phyloP scores from a whole-genome alignment of 2,888 invertebrate species.

The Bellardia pandia region DNA sequence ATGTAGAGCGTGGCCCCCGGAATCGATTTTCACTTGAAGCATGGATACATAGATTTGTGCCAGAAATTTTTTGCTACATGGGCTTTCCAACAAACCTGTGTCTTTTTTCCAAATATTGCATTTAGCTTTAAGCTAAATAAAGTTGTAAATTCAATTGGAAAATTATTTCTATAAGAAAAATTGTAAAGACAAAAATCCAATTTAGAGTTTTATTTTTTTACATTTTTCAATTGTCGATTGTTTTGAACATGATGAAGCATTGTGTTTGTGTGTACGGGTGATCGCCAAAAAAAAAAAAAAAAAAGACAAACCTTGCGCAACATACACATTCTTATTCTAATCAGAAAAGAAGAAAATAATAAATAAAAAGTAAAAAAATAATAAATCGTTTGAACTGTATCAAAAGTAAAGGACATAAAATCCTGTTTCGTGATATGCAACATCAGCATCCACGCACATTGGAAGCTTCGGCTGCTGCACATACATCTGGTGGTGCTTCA shows the following conservation, averaged over 20 bases:
- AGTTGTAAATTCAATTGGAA: slow-evolving; percentile 13
- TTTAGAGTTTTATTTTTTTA: slow-evolving; percentile 42
- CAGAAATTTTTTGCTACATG: slow-evolving; percentile 52
- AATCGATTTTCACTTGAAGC: slow-evolving; percentile 69
- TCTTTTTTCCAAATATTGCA: background rate
- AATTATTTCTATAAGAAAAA: slow-evolving; percentile 2
- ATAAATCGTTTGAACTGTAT: slow-evolving; percentile 14
- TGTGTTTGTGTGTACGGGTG: slow-evolving; percentile 34
- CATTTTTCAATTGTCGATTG: slow-evolving; percentile 60
- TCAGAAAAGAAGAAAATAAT: slow-evolving; percentile 37
- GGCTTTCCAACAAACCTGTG: slow-evolving; percentile 29
- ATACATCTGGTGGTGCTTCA: slow-evolving; percentile 77
- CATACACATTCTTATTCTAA: slow-evolving; percentile 52
- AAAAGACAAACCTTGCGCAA: slow-evolving; percentile 68
- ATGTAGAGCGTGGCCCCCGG: slow-evolving; percentile 55
- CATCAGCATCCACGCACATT: slow-evolving; percentile 74
- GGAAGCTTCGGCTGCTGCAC: slow-evolving; percentile 76
- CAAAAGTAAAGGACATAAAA: slow-evolving; percentile 7
- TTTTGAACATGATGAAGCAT: slow-evolving; percentile 58
- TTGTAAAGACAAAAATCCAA: slow-evolving; percentile 22
- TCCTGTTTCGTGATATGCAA: slow-evolving; percentile 67
- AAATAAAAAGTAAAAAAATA: slow-evolving; percentile 41
- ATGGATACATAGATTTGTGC: slow-evolving; percentile 72
- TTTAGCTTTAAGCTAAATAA: background rate
- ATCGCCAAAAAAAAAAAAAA: slow-evolving; percentile 43